Evolutionary conservation across 1,140 invertebrate species (phyloP), one percentile per base, ranked within the genome.

Genomic region (Caerostris extrusa): DNA sequence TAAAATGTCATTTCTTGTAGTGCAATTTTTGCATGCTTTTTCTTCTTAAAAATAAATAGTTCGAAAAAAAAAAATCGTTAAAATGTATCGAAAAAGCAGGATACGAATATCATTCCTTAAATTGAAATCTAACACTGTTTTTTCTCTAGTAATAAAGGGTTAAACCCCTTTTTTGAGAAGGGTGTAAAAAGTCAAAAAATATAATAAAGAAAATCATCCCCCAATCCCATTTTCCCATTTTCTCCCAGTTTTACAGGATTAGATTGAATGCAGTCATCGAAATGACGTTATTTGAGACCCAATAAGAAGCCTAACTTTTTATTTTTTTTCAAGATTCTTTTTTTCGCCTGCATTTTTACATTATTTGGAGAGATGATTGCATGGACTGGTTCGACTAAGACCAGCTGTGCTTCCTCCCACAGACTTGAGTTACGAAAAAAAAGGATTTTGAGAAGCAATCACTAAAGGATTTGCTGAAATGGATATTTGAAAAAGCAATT

Each of bases 201-300:
- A 87, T 17, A 83, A 83, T 58, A 87, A 61, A 67, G 4, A n/a
- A 60, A 34, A 0, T 0, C 1, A 5, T 34, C 3, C 3, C 10
- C 12, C 34, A 12, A 87, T 87, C 85, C 34, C 53, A 12, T n/a
- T n/a, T n/a, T n/a, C n/a, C n/a, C n/a, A n/a, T 91, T 91, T 91
- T 67, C 71, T 19, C 19, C 19, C 60, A 82, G 19, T 91, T 91
- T 83, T 64, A 64, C 58, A 5, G n/a, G n/a, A 91, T 91, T 91
- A 91, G 17, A 50, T 34, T 58, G 14, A 83, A 12, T 56, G 60
- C 50, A 61, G 71, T 17, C 19, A 64, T 14, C 12, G 55, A 91
- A 91, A 91, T 91, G 90, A 91, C 12, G 81, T 91, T 91, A 91
- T 91, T 91, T 91, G 90, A 55, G 77, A 82, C 4, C 50, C 64